A percentile compares a stretch with the other conserved stretches of the same genome.
These are phyloP conservation scores for Pocillopora grandis DNA, from an alignment of 92 coral and sea anemone genomes.

Conservation along the genomic window DNA sequence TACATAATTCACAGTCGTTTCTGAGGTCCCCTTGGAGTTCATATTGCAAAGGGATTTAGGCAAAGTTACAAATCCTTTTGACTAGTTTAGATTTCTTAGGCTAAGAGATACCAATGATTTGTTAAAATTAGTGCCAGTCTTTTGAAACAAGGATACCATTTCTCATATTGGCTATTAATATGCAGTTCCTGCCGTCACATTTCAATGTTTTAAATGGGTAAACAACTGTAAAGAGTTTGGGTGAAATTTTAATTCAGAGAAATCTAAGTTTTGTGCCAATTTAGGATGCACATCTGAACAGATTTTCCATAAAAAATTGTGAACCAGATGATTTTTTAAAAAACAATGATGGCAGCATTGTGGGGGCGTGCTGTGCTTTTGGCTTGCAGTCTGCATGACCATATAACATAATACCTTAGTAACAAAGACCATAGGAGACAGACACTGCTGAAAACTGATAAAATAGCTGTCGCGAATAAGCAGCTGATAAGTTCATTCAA, in stretches of 20 bases:
- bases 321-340: not conserved
- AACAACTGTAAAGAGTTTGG: not conserved
- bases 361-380: slow-evolving; percentile 32
- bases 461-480: slow-evolving; percentile 21
- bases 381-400: not conserved
- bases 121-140: not conserved
- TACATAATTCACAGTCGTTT: not conserved
- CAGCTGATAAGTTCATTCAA: slow-evolving; percentile 10
- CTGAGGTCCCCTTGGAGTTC: not conserved
- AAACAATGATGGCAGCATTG: slow-evolving; percentile 3
- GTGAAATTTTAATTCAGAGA: not conserved
- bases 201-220: not conserved
- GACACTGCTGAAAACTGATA: slow-evolving; percentile 25
- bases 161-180: not conserved
- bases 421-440: slow-evolving; percentile 3
- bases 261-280: not conserved
- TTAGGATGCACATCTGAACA: not conserved
- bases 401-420: not conserved
- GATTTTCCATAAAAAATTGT: not conserved
- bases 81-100: not conserved
- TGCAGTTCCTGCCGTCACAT: not conserved
- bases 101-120: too few species aligned
- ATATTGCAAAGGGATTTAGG: not conserved
- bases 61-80: not conserved
- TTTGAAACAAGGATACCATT: not conserved